Base-by-base conservation (phyloP, 2,113 vertebrate genomes). In the Seriola quinqueradiata region DNA sequence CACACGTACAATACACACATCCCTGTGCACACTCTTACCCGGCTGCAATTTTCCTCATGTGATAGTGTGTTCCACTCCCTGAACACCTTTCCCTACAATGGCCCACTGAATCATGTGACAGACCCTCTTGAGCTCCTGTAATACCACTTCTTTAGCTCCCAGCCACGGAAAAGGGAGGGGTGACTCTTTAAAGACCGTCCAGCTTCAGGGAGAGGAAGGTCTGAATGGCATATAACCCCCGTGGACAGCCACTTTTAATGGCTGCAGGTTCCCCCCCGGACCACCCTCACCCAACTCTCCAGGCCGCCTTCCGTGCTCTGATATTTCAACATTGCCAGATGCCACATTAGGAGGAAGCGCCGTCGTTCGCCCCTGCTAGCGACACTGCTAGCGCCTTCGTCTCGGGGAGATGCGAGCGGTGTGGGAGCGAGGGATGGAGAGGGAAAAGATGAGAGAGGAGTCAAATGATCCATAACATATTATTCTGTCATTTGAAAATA, bases 401-500 rank as follows among this genome's bases (percentile, higher is more conserved):
- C 96, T 96, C 92, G 64, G 92, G 68, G 81, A 86, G 76, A 84
- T 0, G 85, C 70, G 14, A 58, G 82, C 4, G 46, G 67, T 21
- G 48, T 0, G 13, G 44, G 5, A 2, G 1, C 10, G 42, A 19
- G n/a, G 23, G 36, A n/a, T 57, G 54, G 69, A 25, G 59, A 19
- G 48, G 25, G 10, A 48, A 19, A n/a, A 32, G 83, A 82, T 71
- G 75, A 83, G 81, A 87, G 84, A 92, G 78, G 79, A 93, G 92
- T 95, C 95, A 96, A 97, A 97, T 97, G 95, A 97, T 97, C 96
- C 96, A 94, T 96, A 96, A 97, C 95, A 93, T 96, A 96, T 96
- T 96, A 96, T 93, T 93, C 91, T 97, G 96, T 97, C 96, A 95
- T 96, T 95, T 96, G 94, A 96, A 96, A 96, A 94, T 73, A 78